Conservation (phyloP, 2,113 vertebrate genomes). For the Gymnorhina tibicen region DNA sequence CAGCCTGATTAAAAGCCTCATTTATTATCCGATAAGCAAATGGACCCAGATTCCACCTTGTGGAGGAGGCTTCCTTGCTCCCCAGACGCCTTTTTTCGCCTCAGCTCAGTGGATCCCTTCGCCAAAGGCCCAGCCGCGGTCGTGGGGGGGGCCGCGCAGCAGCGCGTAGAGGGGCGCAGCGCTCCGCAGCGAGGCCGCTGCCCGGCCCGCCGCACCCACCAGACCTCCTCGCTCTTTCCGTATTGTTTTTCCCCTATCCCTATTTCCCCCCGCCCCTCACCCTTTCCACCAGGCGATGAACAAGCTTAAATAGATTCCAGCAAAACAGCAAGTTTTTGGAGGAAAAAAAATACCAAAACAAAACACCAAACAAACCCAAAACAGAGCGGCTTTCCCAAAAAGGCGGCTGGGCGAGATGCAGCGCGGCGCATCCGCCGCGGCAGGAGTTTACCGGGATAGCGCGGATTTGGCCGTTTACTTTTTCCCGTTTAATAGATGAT, state of each 20-base stretch:
- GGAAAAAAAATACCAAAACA: too few relatives aligned
- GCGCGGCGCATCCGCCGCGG: background rate
- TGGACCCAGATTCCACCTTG: conserved; percentile 58
- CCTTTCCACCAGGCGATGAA: background rate
- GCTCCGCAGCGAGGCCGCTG: background rate
- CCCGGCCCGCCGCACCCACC: background rate
- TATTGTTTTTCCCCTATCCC: background rate
- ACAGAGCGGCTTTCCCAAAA: background rate
- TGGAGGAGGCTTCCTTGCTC: conserved; percentile 48
- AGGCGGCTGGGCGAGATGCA: background rate
- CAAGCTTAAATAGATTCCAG: background rate
- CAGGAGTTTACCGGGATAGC: background rate
- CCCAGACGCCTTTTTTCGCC: background rate
- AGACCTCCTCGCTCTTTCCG: background rate
- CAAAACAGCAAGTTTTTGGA: background rate
- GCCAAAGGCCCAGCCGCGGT: background rate
- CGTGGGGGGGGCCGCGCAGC: background rate
- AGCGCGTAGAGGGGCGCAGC: background rate
- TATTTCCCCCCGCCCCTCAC: too few relatives aligned
- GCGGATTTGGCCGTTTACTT: background rate
- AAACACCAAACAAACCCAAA: background rate
- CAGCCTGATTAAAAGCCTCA: conserved; percentile 69
- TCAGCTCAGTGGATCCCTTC: conserved; percentile 11
- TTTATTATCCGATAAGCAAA: conserved; percentile 72
- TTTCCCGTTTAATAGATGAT: conserved; percentile 71